Evolutionary conservation across 2,113 vertebrate species (phyloP).

Genomic region (rat (Rattus norvegicus)): DNA sequence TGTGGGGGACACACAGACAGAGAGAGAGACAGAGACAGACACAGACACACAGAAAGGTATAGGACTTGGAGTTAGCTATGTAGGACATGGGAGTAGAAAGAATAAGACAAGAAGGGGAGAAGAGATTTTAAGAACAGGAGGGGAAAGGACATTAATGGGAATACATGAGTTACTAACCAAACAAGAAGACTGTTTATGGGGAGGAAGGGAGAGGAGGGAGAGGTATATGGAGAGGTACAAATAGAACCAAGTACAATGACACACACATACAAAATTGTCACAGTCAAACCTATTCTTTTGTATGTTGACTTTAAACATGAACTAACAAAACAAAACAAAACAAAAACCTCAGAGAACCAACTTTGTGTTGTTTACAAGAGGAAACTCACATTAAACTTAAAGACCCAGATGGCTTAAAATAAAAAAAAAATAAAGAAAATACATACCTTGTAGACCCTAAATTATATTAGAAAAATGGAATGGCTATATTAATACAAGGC

Average conservation of each 20-base stretch:
- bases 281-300: background rate
- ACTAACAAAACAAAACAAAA: background rate
- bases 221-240: background rate
- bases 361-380: background rate
- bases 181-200: background rate
- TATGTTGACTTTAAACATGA: background rate
- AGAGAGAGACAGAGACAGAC: background rate
- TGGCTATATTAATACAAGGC: conserved; percentile 24
- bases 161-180: background rate
- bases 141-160: background rate
- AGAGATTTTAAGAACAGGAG: background rate
- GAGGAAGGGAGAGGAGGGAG: background rate
- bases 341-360: background rate
- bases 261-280: background rate
- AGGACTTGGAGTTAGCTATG: background rate
- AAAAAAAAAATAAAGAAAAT: background rate
- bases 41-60: background rate
- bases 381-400: conserved; percentile 14
- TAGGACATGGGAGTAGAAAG: background rate
- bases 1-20: too few species aligned
- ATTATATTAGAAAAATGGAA: background rate
- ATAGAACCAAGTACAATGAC: background rate
- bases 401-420: background rate
- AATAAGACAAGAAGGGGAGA: background rate
- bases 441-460: background rate